Percentiles rank a stretch among this genome's conserved stretches.
These are phyloP conservation scores for Chloroceryle inda DNA, from an alignment of 2,797 vertebrate genomes.

Conservation along the genomic window DNA sequence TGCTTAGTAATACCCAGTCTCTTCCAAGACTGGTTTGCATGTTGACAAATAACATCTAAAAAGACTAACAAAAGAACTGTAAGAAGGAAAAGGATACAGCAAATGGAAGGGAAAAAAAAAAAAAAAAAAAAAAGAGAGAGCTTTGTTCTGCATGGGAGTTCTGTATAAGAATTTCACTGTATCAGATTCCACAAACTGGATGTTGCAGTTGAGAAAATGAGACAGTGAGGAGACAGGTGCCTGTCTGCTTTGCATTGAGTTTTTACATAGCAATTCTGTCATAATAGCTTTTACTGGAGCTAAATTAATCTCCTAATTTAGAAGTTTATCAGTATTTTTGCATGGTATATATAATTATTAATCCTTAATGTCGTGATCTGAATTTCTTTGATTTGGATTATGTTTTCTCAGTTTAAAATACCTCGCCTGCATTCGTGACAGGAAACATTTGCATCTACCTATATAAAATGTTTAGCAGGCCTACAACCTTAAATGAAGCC, in stretches of 20 bases:
- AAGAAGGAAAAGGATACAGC: neutral
- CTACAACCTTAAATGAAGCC: neutral
- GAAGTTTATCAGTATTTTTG: neutral
- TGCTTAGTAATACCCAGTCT: neutral
- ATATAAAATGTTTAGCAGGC: neutral
- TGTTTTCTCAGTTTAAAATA: neutral
- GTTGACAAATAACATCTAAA: neutral
- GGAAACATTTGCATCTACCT: neutral
- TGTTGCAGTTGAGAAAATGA: neutral
- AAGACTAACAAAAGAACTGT: neutral
- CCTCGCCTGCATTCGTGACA: neutral
- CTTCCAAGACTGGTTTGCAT: neutral
- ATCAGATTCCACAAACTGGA: neutral
- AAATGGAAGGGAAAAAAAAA: neutral
- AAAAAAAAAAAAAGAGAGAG: fast-evolving
- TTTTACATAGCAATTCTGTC: neutral
- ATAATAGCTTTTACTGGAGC: neutral
- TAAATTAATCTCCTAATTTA: neutral
- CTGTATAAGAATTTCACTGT: neutral
- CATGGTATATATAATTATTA: neutral
- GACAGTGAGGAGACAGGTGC: neutral
- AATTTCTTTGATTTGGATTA: neutral
- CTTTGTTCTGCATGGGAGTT: neutral
- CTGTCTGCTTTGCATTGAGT: neutral
- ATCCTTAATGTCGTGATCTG: neutral